These are phyloP conservation scores for Brachionichthys hirsutus DNA, from an alignment of 2,113 vertebrate species.

Conservation along the genomic window DNA sequence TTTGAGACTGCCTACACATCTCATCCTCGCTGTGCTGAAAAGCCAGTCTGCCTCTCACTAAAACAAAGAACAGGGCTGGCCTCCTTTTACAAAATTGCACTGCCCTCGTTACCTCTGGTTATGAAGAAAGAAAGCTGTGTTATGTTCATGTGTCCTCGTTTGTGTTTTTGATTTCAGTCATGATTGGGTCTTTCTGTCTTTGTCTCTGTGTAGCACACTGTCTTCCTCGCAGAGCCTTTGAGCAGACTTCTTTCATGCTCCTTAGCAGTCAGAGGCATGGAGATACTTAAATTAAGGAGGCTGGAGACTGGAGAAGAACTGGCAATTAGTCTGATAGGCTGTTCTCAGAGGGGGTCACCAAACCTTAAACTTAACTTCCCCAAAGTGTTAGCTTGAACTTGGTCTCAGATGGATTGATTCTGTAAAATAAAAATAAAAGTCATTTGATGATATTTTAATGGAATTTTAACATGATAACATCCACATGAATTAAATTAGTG, in stretches of 20 bases:
- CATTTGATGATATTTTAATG: too few relatives aligned
- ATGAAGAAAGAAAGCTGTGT: slow-evolving; percentile 37
- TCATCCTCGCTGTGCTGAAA: slow-evolving; percentile 31
- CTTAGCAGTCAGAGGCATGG: slow-evolving; percentile 39
- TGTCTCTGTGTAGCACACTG: slow-evolving; percentile 5
- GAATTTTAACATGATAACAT: too few relatives aligned
- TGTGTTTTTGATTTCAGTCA: slow-evolving; percentile 50
- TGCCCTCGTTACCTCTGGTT: slow-evolving; percentile 39
- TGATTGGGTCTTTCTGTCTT: slow-evolving; percentile 32
- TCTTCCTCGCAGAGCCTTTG: slow-evolving; percentile 39
- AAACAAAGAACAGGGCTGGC: slow-evolving; percentile 32
- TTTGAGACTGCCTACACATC: slow-evolving; percentile 39
- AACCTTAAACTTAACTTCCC: slow-evolving; percentile 50
- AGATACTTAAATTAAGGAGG: slow-evolving; percentile 57
- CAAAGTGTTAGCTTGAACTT: too few relatives aligned
- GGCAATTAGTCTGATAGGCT: slow-evolving; percentile 46
- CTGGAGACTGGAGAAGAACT: slow-evolving; percentile 33
- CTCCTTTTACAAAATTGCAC: slow-evolving; percentile 41
- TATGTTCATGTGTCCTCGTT: slow-evolving; percentile 55
- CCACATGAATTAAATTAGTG: too few relatives aligned
- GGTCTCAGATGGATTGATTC: too few relatives aligned
- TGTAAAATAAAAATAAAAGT: too few relatives aligned
- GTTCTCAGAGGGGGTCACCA: slow-evolving; percentile 32
- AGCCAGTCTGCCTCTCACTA: slow-evolving; percentile 23
- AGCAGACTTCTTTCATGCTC: slow-evolving; percentile 47